These are phyloP conservation scores for Enteromius thamalakanensis DNA, from an alignment of 2,797 vertebrate species.

Conservation along the genomic window DNA sequence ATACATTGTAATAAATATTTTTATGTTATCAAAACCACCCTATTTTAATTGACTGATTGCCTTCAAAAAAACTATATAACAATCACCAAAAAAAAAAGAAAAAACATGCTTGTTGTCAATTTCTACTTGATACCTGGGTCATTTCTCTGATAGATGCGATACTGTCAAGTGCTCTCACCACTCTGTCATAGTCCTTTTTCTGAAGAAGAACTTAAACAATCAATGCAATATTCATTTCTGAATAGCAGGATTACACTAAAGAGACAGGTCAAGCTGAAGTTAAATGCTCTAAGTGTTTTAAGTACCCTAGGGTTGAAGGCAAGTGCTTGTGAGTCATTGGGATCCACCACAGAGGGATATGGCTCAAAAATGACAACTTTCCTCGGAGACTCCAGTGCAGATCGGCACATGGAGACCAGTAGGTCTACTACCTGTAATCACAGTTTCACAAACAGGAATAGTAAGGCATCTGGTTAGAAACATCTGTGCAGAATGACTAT, in stretches of 20 bases:
- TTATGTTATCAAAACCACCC: background rate
- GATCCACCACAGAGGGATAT: slow-evolving; percentile 89
- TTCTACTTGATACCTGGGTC: slow-evolving; percentile 79
- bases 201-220: slow-evolving; percentile 61
- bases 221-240: background rate
- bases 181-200: slow-evolving; percentile 91
- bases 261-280: background rate
- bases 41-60: background rate
- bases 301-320: slow-evolving; percentile 88
- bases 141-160: slow-evolving; percentile 92
- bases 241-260: background rate
- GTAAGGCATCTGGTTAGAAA: background rate
- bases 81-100: background rate
- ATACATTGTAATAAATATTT: background rate
- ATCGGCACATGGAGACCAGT: slow-evolving; percentile 87
- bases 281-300: background rate
- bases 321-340: slow-evolving; percentile 84
- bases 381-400: slow-evolving; percentile 85
- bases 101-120: background rate
- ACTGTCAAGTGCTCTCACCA: slow-evolving; percentile 88
- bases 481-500: background rate
- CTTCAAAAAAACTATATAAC: background rate
- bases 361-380: slow-evolving; percentile 90
- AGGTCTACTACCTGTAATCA: slow-evolving; percentile 83
- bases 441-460: background rate